These are phyloP conservation scores for Panzeria rudis DNA, from an alignment of 2,888 invertebrate species.

Conservation along the genomic window DNA sequence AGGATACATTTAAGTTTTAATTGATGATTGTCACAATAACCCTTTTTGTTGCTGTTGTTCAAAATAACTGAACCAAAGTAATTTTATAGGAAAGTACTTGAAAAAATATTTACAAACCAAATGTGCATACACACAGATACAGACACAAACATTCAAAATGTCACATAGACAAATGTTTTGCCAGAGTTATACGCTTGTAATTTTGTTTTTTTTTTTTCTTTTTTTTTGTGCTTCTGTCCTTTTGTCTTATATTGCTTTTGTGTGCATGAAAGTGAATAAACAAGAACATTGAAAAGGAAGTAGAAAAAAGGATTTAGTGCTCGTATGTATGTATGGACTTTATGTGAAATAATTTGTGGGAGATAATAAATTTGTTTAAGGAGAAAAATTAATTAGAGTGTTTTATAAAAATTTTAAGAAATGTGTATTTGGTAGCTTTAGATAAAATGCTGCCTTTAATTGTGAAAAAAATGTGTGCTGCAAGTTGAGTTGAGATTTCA, in stretches of 20 bases:
- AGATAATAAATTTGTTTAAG: conserved; percentile 58
- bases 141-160: background rate
- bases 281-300: conserved; percentile 36
- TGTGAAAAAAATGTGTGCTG: background rate
- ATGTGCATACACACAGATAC: background rate
- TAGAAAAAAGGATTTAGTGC: conserved; percentile 24
- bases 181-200: conserved; percentile 34
- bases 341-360: conserved; percentile 51
- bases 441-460: conserved; percentile 22
- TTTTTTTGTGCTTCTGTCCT: conserved; percentile 23
- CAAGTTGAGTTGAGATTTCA: background rate
- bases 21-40: conserved; percentile 68
- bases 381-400: conserved; percentile 40
- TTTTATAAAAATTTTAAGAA: background rate
- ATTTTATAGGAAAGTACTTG: conserved; percentile 56
- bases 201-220: conserved; percentile 2
- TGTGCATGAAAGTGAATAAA: conserved; percentile 35
- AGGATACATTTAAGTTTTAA: conserved; percentile 58
- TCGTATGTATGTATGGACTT: conserved; percentile 17
- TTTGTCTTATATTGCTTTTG: conserved; percentile 22
- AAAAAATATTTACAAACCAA: conserved; percentile 50
- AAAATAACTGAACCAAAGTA: conserved; percentile 50
- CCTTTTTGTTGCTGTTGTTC: conserved; percentile 35
- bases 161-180: conserved; percentile 34
- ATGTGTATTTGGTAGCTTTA: background rate